phyloP scores from a whole-genome alignment of 2,797 vertebrate species.

The Sitta carolinensis region DNA sequence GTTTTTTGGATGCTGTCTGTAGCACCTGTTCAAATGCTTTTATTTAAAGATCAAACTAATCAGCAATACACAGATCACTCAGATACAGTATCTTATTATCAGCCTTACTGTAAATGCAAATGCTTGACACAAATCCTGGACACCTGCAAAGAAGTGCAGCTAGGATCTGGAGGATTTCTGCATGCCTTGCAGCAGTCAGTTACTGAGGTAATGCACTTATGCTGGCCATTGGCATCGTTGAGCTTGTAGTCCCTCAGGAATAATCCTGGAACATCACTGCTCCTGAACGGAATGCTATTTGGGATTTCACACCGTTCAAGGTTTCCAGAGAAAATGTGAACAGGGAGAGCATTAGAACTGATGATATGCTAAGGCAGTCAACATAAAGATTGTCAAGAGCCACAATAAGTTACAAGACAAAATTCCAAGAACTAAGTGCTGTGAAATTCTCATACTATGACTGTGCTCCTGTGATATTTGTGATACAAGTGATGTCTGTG shows the following conservation, averaged over 20 bases:
- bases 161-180: neutral
- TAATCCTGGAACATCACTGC: neutral
- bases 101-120: neutral
- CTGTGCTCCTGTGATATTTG: neutral
- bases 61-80: neutral
- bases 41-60: neutral
- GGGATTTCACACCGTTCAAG: neutral
- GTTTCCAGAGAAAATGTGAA: neutral
- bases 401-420: neutral
- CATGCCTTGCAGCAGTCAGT: neutral
- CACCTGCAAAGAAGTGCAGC: neutral
- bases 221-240: rapidly evolving
- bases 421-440: neutral
- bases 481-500: rapidly evolving
- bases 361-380: neutral
- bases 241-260: neutral
- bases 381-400: neutral
- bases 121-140: neutral
- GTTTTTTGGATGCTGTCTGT: neutral
- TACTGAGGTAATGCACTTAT: neutral
- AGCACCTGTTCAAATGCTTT: neutral
- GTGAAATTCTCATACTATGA: neutral
- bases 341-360: neutral
- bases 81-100: neutral
- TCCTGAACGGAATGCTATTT: neutral